A percentile compares a stretch with the other conserved stretches of the same genome.
Evolutionary conservation across 2,797 vertebrate species (phyloP).

Genomic region (Enteromius thamalakanensis): DNA sequence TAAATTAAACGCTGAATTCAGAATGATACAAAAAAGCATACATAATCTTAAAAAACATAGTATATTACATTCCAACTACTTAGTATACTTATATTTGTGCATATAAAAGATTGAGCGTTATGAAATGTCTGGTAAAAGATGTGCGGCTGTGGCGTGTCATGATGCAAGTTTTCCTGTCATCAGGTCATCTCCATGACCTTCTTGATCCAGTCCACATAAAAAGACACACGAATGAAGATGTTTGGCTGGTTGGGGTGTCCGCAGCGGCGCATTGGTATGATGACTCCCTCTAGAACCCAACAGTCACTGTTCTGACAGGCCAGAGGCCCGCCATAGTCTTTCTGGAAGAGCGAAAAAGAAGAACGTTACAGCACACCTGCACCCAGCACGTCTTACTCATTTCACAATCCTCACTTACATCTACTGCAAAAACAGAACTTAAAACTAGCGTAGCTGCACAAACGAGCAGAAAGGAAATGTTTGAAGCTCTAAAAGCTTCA

Average conservation of each 20-base stretch:
- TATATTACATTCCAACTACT: conserved; percentile 12
- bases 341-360: conserved; percentile 74
- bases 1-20: conserved; percentile 7
- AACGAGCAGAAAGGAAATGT: conserved; percentile 24
- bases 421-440: conserved; percentile 36
- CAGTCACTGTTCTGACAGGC: conserved; percentile 92
- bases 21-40: conserved; percentile 28
- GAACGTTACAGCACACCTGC: conserved; percentile 23
- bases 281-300: conserved; percentile 96
- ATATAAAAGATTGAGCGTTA: background rate
- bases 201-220: conserved; percentile 96
- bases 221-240: conserved; percentile 89
- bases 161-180: conserved; percentile 54
- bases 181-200: conserved; percentile 93
- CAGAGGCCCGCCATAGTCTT: conserved; percentile 93
- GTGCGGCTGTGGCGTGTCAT: background rate
- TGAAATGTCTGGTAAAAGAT: background rate
- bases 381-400: conserved; percentile 39
- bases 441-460: background rate
- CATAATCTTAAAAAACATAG: conserved; percentile 30
- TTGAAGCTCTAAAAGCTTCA: background rate
- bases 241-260: conserved; percentile 87
- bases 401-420: conserved; percentile 47
- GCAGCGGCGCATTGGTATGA: conserved; percentile 91
- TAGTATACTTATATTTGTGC: background rate